A percentile compares a stretch with the other conserved stretches of the same genome.
Conservation (phyloP, 2,113 vertebrate genomes). For the Cochlearius cochlearius region DNA sequence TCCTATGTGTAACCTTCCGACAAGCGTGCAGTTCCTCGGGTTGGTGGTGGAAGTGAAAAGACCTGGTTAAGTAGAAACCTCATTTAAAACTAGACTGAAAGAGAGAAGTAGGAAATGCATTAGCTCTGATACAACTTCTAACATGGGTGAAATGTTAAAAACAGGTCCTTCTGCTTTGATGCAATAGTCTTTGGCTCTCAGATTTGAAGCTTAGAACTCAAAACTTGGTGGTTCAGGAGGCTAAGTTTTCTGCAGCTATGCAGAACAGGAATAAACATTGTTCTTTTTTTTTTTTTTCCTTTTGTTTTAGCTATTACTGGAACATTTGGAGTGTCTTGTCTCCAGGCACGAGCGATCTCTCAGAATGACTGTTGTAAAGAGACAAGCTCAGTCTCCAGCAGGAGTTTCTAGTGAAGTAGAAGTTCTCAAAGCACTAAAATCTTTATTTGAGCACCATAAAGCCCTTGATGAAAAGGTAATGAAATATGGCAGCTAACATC, state of each 20-base stretch:
- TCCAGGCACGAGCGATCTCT: conserved; percentile 94
- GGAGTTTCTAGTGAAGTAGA: conserved; percentile 98
- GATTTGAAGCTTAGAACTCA: background rate
- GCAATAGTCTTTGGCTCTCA: background rate
- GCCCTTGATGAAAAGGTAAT: conserved; percentile 96
- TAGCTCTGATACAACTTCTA: background rate
- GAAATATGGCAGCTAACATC: background rate
- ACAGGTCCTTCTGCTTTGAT: rapidly evolving
- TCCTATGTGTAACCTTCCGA: background rate
- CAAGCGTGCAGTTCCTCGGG: background rate
- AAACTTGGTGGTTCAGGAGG: background rate
- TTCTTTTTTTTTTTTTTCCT: background rate
- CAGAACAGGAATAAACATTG: background rate
- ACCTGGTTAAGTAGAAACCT: background rate
- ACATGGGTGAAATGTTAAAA: background rate
- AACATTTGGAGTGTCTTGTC: conserved; percentile 95
- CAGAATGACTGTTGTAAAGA: conserved; percentile 96
- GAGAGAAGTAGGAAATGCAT: background rate
- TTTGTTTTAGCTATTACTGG: conserved; percentile 85
- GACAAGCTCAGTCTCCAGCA: conserved; percentile 94
- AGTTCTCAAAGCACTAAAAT: conserved; percentile 97
- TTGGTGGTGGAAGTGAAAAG: background rate
- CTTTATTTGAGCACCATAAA: conserved; percentile 98
- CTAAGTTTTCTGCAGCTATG: background rate
- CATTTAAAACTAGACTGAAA: background rate